These are phyloP conservation scores for Procambarus virginalis DNA, from an alignment of 1,140 invertebrate species.

Conservation along the genomic window DNA sequence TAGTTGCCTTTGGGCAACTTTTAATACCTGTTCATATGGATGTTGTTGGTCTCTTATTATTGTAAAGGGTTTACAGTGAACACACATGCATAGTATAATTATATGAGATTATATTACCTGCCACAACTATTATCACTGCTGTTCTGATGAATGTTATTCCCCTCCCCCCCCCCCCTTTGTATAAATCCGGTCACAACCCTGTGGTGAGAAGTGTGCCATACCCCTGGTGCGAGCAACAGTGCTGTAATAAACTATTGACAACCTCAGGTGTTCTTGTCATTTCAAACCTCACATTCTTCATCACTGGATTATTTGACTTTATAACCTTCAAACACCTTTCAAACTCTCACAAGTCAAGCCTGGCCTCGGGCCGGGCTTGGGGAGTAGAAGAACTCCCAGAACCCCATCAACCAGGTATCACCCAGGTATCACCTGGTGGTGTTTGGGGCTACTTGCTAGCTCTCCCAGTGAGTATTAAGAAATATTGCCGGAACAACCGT, in stretches of 20 bases:
- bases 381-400: too few species aligned
- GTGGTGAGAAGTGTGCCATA: slow-evolving; percentile 40
- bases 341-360: too few species aligned
- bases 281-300: background rate
- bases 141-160: slow-evolving; percentile 39
- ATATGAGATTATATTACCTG: slow-evolving; percentile 49
- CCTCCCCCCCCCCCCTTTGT: slow-evolving; percentile 1
- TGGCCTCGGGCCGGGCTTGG: too few species aligned
- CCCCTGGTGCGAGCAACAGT: slow-evolving; percentile 22
- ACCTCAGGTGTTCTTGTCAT: slow-evolving; percentile 13
- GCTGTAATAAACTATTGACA: slow-evolving; percentile 64
- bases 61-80: slow-evolving; percentile 59
- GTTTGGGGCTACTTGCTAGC: too few species aligned
- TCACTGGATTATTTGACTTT: too few species aligned
- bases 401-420: too few species aligned
- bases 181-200: slow-evolving; percentile 23
- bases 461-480: too few species aligned
- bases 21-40: slow-evolving; percentile 64
- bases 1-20: slow-evolving; percentile 51
- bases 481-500: too few species aligned
- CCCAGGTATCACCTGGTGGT: too few species aligned
- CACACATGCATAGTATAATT: slow-evolving; percentile 54
- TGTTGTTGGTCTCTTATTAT: slow-evolving; percentile 63
- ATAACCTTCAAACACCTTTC: too few species aligned
- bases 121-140: slow-evolving; percentile 49